These are phyloP conservation scores for Chionomys nivalis DNA, from an alignment of 2,113 vertebrate species.

Conservation along the genomic window DNA sequence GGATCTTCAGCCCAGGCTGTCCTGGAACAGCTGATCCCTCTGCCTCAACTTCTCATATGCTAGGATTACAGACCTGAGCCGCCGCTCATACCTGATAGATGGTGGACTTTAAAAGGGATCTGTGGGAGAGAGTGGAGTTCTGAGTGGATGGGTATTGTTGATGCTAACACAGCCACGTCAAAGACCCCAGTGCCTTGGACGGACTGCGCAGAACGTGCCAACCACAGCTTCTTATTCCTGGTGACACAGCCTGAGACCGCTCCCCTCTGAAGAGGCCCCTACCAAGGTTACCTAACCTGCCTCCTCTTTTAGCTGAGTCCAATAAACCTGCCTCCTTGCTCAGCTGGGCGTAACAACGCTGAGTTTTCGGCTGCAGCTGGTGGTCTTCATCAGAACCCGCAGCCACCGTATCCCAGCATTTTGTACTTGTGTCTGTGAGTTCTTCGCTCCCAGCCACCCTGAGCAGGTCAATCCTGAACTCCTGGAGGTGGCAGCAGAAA, in stretches of 20 bases:
- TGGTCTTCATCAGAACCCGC: neutral
- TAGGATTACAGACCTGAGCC: neutral
- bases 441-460: neutral
- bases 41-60: neutral
- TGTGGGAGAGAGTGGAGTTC: neutral
- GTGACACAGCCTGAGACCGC: neutral
- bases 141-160: neutral
- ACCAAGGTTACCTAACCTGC: too few relatives aligned
- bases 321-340: neutral
- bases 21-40: neutral
- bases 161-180: neutral
- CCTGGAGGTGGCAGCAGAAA: neutral
- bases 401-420: neutral
- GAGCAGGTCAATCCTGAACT: too few relatives aligned
- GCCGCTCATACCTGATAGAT: neutral
- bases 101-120: conserved; percentile 30
- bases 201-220: neutral
- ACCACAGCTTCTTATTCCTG: neutral
- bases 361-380: neutral
- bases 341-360: neutral
- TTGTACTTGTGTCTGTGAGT: neutral
- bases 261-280: neutral
- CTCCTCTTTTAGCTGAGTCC: neutral
- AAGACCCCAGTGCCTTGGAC: neutral
- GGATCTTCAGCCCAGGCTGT: neutral